These are phyloP conservation scores for Eubasilissa splendida DNA, from an alignment of 2,888 invertebrate species.

Conservation along the genomic window DNA sequence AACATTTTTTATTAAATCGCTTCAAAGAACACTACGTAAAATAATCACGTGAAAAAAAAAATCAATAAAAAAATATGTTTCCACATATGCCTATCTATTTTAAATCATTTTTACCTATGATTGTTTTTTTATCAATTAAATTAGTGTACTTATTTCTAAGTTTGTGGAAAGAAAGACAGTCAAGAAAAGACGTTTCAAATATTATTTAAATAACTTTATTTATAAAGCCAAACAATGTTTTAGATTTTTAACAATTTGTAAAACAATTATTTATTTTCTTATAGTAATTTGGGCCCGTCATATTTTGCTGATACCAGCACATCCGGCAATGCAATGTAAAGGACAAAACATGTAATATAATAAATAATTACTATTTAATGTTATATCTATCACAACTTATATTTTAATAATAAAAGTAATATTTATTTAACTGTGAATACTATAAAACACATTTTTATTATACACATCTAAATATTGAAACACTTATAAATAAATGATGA, in stretches of 20 bases:
- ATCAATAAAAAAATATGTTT: no score
- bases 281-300: slow-evolving; percentile 28
- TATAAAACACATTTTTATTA: not conserved
- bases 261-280: slow-evolving; percentile 16
- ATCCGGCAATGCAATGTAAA: not conserved
- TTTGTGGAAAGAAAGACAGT: not conserved
- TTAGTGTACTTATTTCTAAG: no score
- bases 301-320: slow-evolving; percentile 3
- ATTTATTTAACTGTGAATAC: not conserved
- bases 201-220: not conserved
- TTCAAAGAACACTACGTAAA: no score
- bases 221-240: slow-evolving; percentile 8
- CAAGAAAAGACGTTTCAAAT: not conserved
- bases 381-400: not conserved
- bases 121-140: no score
- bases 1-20: no score
- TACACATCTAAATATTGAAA: not conserved
- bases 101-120: no score
- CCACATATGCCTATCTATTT: no score
- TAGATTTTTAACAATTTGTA: slow-evolving; percentile 9
- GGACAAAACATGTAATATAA: not conserved
- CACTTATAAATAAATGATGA: not conserved
- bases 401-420: not conserved
- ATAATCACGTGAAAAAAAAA: no score
- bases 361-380: not conserved